A percentile compares a stretch with the other conserved stretches of the same genome.
Evolutionary conservation across 2,113 vertebrate species (phyloP).

Genomic region (Lucifuga dentata): DNA sequence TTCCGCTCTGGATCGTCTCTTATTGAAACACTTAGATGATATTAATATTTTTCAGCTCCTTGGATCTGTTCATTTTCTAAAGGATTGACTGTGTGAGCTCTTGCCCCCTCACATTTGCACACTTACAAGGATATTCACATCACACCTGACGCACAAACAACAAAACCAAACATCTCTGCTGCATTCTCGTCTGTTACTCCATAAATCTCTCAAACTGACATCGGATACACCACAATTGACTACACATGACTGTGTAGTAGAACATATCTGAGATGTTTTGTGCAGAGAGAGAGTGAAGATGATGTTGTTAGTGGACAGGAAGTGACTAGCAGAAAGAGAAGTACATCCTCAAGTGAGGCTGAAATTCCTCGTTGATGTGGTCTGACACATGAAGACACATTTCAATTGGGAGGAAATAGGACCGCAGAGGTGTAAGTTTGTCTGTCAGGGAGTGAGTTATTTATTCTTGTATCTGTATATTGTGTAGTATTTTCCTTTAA

Average conservation of each 20-base stretch:
- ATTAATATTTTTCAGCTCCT: neutral
- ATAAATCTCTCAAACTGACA: constrained; percentile 6
- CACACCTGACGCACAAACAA: constrained; percentile 5
- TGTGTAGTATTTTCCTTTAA: neutral
- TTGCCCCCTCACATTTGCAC: neutral
- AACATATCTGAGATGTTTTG: constrained; percentile 7
- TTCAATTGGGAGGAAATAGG: constrained; percentile 33
- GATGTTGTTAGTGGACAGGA: constrained; percentile 21
- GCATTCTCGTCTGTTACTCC: neutral
- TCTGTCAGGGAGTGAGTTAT: constrained; percentile 6
- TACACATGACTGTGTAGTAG: neutral
- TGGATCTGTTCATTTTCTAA: neutral
- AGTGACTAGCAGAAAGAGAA: constrained; percentile 5
- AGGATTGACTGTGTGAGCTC: neutral
- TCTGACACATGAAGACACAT: constrained; percentile 9
- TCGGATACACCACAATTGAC: constrained; percentile 3
- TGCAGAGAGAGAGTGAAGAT: constrained; percentile 9
- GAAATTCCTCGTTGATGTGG: neutral
- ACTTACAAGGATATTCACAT: constrained; percentile 19
- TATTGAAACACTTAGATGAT: no score
- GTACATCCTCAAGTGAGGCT: no score
- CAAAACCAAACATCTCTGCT: neutral
- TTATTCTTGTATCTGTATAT: neutral
- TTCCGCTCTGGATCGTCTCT: no score
- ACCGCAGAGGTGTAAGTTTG: neutral